Percentiles rank a stretch among this genome's conserved stretches.
phyloP scores from a whole-genome alignment of 2,888 invertebrate species.

The Rhagophthalmus giganteus region DNA sequence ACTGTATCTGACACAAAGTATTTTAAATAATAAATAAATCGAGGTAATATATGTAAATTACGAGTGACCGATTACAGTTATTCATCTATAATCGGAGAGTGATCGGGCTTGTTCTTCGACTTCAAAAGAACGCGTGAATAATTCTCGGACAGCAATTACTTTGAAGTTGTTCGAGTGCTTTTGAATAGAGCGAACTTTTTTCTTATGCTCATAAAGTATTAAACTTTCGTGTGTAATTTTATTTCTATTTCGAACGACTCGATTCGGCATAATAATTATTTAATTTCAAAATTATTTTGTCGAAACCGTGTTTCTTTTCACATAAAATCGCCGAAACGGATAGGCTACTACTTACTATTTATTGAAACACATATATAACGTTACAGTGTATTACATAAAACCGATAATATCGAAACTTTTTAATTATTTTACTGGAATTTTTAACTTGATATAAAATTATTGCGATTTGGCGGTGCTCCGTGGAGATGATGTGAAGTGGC shows the following conservation, averaged over 20 bases:
- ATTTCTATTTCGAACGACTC: slow-evolving; percentile 21
- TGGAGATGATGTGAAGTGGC: slow-evolving; percentile 41
- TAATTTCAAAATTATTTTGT: neutral
- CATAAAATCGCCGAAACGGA: slow-evolving; percentile 3
- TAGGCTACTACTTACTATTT: slow-evolving; percentile 16
- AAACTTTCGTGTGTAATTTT: slow-evolving; percentile 40
- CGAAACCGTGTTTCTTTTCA: neutral
- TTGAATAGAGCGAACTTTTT: slow-evolving; percentile 30
- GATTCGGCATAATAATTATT: slow-evolving; percentile 4
- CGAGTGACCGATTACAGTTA: slow-evolving; percentile 46
- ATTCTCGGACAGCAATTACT: slow-evolving; percentile 46
- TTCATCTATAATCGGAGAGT: slow-evolving; percentile 45
- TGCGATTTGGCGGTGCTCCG: slow-evolving; percentile 34
- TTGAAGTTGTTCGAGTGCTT: slow-evolving; percentile 42
- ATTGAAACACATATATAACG: slow-evolving; percentile 27
- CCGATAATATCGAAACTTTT: slow-evolving; percentile 29
- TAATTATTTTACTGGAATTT: slow-evolving; percentile 42
- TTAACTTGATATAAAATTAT: slow-evolving; percentile 45
- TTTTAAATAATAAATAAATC: slow-evolving; percentile 33
- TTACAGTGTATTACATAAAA: slow-evolving; percentile 29
- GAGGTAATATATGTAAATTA: slow-evolving; percentile 46
- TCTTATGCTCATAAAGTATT: slow-evolving; percentile 46
- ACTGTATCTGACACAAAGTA: slow-evolving; percentile 8
- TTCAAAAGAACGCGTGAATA: slow-evolving; percentile 50
- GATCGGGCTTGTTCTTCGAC: slow-evolving; percentile 39